Evolutionary conservation across 2,797 vertebrate species (phyloP), one percentile per base, ranked within the genome.

Genomic region (Mycteria americana): DNA sequence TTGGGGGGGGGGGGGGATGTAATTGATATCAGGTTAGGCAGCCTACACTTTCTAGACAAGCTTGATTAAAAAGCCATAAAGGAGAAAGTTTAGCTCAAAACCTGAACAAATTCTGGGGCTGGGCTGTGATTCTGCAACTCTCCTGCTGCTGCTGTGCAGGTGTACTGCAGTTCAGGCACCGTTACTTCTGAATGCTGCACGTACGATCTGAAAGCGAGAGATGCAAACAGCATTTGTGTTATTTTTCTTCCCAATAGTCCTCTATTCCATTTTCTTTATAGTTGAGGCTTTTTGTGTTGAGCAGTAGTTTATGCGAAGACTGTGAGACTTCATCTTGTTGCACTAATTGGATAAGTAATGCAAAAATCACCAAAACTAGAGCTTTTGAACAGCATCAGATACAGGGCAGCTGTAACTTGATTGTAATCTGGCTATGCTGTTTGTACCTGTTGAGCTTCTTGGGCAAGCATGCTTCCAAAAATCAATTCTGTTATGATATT

Each of bases 1-100:
- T 43, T 31, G 11, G 11, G 2, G 6, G 11, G 1, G 8, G 6
- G 8, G 2, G 4, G 3, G 12, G 2, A 5, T 39, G 37, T 74
- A 10, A 28, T 0, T 23, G 57, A 25, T 48, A 27, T 3, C 23
- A 12, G 35, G 18, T 39, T 70, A 45, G 35, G 64, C 33, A 93
- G 24, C 25, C 72, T 24, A 22, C 2, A 2, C 3, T 31, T 56
- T 24, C 39, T 35, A 75, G 53, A 18, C 18, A 31, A 62, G 10
- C 31, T 18, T 11, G 24, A 37, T 57, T 37, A 41, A 51, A 53
- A 70, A 67, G 17, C 23, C 7, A 13, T 39, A 22, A 37, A 79
- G 39, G 21, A 59, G 45, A 17, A 82, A 69, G 13, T 57, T 88
- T 39, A 81, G 25, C 46, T 81, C 25, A 24, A 53, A 94, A 53